Evolutionary conservation across 2,113 vertebrate species (phyloP), one percentile per base, ranked within the genome.

Genomic region (Oncorhynchus mykiss): DNA sequence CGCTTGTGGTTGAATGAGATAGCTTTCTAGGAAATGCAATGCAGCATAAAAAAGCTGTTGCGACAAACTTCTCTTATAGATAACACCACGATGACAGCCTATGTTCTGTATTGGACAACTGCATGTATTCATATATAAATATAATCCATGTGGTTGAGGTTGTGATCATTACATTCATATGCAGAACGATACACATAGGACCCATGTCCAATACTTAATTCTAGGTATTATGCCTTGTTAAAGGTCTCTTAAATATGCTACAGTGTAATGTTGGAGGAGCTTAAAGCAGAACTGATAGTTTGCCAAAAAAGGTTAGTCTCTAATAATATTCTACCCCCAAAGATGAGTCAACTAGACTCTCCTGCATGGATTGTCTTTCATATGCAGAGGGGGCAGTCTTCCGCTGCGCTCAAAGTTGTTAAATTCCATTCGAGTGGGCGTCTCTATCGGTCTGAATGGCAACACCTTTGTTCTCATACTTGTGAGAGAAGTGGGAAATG

Each of bases 21-120:
- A 93, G 93, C 95, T 95, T 96, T 97, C 95, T 95, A 98, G 95
- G 95, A 97, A 98, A 95, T 86, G 82, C 84, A 80, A 86, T 49
- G 80, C 80, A 77, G 31, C 39, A 45, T 45, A 45, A 45, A 78
- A 69, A 27, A 1, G 24, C 34, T 60, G 66, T 60, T 66, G 71
- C 70, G 54, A 72, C n/a, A 67, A 81, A 73, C 76, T 77, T 71
- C 70, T 78, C 62, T 78, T 80, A 45, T 45, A 45, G 39, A 45
- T 45, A 45, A 45, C 39, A 70, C 73, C 54, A 39, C 70, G 75
- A 78, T 80, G 70, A 79, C 20, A 68, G 29, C 24, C 34, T n/a
- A 64, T 27, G n/a, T n/a, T n/a, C 59, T 62, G 59, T 24, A 54
- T 54, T 18, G 18, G n/a, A 24, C n/a, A 22, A n/a, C 59, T 22